Evolutionary conservation across 1,140 invertebrate genomes (phyloP).

Genomic region (Drosophila melanica): DNA sequence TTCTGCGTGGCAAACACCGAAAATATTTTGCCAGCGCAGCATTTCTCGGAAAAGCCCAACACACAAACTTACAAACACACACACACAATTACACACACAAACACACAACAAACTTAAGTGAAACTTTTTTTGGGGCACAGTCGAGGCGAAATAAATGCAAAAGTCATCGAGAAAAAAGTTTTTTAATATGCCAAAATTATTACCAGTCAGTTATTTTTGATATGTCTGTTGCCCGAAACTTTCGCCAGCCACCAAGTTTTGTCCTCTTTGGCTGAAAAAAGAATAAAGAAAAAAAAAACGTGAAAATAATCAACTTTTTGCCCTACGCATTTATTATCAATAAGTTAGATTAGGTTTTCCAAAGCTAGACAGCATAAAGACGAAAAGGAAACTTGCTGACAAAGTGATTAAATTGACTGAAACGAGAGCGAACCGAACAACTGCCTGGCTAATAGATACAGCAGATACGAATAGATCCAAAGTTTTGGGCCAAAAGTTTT

Average conservation of each 20-base stretch:
- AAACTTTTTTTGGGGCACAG: conserved; percentile 27
- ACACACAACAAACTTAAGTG: conserved; percentile 35
- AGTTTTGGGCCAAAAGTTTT: conserved; percentile 40
- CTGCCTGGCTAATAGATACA: conserved; percentile 71
- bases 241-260: conserved; percentile 40
- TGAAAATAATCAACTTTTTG: conserved; percentile 73
- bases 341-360: conserved; percentile 75
- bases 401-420: conserved; percentile 82
- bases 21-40: conserved; percentile 69
- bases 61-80: conserved; percentile 18
- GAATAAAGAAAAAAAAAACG: conserved; percentile 37
- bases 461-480: conserved; percentile 25
- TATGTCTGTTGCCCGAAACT: conserved; percentile 64
- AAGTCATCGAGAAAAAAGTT: conserved; percentile 82
- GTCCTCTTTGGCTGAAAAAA: background rate
- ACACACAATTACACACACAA: background rate
- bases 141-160: conserved; percentile 74
- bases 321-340: conserved; percentile 76
- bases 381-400: conserved; percentile 67
- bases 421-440: conserved; percentile 45
- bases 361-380: background rate
- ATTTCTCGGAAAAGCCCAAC: conserved; percentile 13
- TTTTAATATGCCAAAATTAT: conserved; percentile 83
- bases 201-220: conserved; percentile 81
- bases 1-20: conserved; percentile 52